phyloP scores from a whole-genome alignment of 2,113 vertebrate genomes.

The Paramormyrops kingsleyae region DNA sequence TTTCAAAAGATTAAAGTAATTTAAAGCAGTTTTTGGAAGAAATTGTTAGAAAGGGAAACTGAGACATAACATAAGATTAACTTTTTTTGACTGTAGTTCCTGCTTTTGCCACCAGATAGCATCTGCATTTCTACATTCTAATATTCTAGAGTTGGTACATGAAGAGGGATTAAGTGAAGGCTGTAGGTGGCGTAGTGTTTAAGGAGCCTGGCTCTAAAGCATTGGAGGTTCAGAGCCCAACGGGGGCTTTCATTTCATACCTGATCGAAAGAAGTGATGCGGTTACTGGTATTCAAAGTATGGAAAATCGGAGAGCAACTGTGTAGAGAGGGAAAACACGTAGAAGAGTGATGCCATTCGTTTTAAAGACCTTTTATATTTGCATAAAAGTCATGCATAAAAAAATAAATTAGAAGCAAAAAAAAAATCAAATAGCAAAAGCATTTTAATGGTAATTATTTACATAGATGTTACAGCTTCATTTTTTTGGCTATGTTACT shows the following conservation, averaged over 20 bases:
- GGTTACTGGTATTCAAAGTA: neutral
- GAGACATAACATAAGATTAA: too few species aligned
- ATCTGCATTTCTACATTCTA: conserved; percentile 39
- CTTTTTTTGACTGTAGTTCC: conserved; percentile 25
- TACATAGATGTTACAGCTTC: neutral
- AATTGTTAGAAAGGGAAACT: neutral
- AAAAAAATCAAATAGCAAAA: neutral
- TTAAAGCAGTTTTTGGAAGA: neutral
- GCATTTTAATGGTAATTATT: neutral
- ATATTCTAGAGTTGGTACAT: conserved; percentile 2
- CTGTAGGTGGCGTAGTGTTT: neutral
- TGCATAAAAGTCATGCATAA: neutral
- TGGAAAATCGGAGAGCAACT: neutral
- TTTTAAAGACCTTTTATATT: neutral
- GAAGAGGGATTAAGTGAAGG: neutral
- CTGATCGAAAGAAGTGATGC: neutral
- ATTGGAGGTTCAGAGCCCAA: neutral
- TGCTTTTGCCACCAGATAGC: conserved; percentile 55
- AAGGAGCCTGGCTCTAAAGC: neutral
- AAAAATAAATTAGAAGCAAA: neutral
- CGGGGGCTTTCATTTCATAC: neutral
- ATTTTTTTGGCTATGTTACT: neutral
- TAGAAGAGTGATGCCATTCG: neutral
- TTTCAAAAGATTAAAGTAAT: neutral
- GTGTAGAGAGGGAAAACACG: neutral